Percentiles rank a stretch among this genome's conserved stretches.
Conservation (phyloP, 2,888 invertebrate genomes). For the Xestia sexstrigata region DNA sequence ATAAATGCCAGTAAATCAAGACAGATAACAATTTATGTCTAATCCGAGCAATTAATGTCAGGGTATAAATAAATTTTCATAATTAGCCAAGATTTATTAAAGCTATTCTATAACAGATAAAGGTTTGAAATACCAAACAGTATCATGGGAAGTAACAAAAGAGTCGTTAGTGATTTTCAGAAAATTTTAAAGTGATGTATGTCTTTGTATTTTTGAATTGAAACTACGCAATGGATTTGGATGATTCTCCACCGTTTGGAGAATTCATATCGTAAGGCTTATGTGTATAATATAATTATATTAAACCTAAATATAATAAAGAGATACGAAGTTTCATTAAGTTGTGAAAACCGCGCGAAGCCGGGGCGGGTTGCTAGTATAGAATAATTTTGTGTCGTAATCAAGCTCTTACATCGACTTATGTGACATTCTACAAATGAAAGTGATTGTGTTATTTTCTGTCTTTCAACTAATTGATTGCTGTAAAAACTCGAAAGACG, state of each 20-base stretch:
- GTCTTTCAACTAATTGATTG: constrained; percentile 10
- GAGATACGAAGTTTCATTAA: background rate
- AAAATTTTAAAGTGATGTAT: constrained; percentile 9
- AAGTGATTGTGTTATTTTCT: background rate
- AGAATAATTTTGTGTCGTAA: constrained; percentile 8
- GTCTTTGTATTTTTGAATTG: constrained; percentile 1
- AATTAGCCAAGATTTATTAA: constrained; percentile 66
- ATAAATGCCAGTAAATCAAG: constrained; percentile 74
- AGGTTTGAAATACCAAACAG: constrained; percentile 52
- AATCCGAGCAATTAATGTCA: constrained; percentile 71
- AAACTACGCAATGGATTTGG: background rate
- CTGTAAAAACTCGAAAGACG: constrained; percentile 4
- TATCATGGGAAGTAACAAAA: constrained; percentile 29
- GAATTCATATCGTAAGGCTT: background rate
- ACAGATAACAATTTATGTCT: constrained; percentile 70
- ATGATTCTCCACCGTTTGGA: background rate
- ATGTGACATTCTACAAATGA: constrained; percentile 9
- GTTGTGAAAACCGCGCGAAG: background rate
- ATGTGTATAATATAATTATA: background rate
- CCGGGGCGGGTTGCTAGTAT: background rate
- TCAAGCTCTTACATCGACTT: constrained; percentile 20
- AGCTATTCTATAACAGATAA: constrained; percentile 50
- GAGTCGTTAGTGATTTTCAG: constrained; percentile 22
- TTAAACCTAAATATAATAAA: background rate
- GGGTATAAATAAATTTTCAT: constrained; percentile 70